A percentile compares a stretch with the other conserved stretches of the same genome.
phyloP scores from a whole-genome alignment of 2,113 vertebrate species.

The Noturus placidus region DNA sequence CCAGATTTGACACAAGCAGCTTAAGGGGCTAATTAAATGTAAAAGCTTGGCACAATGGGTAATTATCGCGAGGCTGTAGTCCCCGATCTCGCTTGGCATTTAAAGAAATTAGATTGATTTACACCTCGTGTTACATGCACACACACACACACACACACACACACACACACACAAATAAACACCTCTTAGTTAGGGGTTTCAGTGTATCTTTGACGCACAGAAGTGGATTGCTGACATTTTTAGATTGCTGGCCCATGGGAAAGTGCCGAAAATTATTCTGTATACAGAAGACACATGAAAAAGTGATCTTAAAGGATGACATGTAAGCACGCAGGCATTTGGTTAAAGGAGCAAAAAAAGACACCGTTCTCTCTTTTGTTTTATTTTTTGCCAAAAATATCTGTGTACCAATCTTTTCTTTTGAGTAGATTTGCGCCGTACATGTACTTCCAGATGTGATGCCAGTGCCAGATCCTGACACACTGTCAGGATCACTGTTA shows the following conservation, averaged over 20 bases:
- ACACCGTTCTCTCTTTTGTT: background rate
- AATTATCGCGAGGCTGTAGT: slow-evolving; percentile 50
- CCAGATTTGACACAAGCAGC: slow-evolving; percentile 54
- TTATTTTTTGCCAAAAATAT: background rate
- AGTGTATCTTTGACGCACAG: too few relatives aligned
- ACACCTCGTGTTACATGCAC: background rate
- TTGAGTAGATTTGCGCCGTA: background rate
- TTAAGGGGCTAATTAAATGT: slow-evolving; percentile 59
- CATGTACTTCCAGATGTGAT: background rate
- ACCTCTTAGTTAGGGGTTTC: background rate
- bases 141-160: background rate
- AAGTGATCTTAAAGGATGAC: background rate
- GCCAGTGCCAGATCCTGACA: too few relatives aligned
- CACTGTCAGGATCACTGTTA: too few relatives aligned
- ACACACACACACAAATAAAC: slow-evolving; percentile 16
- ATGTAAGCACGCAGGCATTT: slow-evolving; percentile 6
- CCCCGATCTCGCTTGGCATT: slow-evolving; percentile 54
- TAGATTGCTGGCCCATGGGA: slow-evolving; percentile 23
- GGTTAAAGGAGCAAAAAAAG: slow-evolving; percentile 41
- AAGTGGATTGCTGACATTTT: slow-evolving; percentile 34
- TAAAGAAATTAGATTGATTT: slow-evolving; percentile 9
- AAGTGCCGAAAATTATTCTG: background rate
- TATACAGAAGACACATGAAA: background rate
- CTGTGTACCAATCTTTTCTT: background rate
- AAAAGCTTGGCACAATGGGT: slow-evolving; percentile 53